Conservation (phyloP, 2,113 vertebrate species). For the Corythaeola cristata region DNA sequence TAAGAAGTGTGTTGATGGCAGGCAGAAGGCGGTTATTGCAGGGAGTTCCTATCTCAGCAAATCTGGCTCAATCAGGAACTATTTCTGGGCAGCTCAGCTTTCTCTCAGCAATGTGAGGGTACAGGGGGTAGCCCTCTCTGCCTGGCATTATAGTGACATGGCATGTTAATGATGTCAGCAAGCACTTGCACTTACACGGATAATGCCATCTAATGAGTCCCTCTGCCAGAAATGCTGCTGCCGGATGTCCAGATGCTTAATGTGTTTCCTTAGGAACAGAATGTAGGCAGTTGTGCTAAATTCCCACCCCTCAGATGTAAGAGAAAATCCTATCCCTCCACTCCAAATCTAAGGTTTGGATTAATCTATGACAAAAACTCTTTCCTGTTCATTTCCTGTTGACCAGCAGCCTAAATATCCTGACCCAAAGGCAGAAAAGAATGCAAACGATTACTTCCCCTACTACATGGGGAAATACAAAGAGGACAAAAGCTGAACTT, state of each 20-base stretch:
- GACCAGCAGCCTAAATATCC: constrained; percentile 2
- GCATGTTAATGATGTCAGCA: background rate
- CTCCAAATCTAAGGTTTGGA: background rate
- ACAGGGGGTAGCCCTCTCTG: background rate
- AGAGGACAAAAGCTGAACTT: constrained; percentile 52
- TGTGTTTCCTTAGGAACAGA: background rate
- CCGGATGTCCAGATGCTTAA: background rate
- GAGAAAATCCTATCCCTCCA: background rate
- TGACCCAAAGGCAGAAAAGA: constrained; percentile 18
- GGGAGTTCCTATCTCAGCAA: background rate
- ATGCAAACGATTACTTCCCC: constrained; percentile 32
- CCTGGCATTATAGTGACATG: background rate
- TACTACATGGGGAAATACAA: background rate
- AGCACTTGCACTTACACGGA: background rate
- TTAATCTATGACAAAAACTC: constrained; percentile 23
- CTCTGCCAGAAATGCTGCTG: background rate
- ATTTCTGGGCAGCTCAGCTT: background rate
- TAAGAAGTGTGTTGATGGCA: background rate
- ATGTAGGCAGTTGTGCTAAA: background rate
- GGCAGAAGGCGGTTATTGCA: background rate
- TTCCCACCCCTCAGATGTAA: background rate
- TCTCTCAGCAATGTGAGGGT: background rate
- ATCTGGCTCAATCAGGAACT: background rate
- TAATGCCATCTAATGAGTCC: background rate
- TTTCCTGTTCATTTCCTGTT: constrained; percentile 55